Conservation (phyloP, 2,113 vertebrate genomes). For the Nestor notabilis region DNA sequence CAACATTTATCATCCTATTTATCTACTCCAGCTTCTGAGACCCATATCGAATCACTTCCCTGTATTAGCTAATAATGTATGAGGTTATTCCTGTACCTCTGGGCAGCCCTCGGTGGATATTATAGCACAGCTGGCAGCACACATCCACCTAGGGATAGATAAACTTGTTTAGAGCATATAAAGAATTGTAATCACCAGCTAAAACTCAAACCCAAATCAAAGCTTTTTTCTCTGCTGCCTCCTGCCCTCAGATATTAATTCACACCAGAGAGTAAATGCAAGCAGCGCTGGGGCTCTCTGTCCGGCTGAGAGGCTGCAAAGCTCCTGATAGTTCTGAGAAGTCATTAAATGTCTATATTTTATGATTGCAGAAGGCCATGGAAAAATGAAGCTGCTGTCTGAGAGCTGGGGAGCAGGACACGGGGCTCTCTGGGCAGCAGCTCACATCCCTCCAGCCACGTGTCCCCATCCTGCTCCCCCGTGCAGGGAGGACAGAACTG, state of each 20-base stretch:
- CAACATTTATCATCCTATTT: constrained; percentile 71
- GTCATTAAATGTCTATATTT: neutral
- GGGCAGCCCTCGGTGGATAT: constrained; percentile 18
- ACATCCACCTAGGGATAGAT: constrained; percentile 48
- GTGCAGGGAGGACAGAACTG: neutral
- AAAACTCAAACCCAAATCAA: constrained; percentile 19
- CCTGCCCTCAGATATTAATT: neutral
- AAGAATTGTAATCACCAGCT: constrained; percentile 7
- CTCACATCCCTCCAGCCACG: neutral
- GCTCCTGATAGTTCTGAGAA: neutral
- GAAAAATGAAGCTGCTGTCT: neutral
- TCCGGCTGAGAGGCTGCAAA: neutral
- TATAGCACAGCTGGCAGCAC: constrained; percentile 36
- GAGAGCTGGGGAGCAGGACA: neutral
- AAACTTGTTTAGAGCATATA: constrained; percentile 33
- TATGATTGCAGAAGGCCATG: neutral
- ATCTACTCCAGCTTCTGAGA: constrained; percentile 61
- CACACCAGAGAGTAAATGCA: neutral
- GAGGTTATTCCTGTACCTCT: constrained; percentile 56
- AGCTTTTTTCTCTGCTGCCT: neutral
- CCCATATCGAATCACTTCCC: constrained; percentile 58
- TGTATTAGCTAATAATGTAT: constrained; percentile 40
- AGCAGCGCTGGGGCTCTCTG: neutral
- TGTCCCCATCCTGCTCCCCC: rapidly evolving
- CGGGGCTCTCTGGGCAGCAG: neutral